A percentile compares a stretch with the other conserved stretches of the same genome.
Conservation (phyloP, 92 coral and sea anemone species). For the Scolanthus callimorphus region DNA sequence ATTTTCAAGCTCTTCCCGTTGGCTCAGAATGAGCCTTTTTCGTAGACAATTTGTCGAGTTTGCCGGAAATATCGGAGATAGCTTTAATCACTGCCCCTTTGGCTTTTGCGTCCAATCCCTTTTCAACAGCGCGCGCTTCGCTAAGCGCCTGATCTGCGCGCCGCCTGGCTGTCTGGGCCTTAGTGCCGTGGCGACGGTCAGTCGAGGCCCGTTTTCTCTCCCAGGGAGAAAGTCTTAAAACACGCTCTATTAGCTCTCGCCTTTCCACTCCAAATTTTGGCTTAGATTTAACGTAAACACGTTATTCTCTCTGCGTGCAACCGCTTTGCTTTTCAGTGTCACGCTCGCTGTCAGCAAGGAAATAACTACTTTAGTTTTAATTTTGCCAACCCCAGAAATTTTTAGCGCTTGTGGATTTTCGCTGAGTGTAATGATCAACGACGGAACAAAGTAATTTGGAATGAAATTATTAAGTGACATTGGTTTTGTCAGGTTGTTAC, state of each 20-base stretch:
- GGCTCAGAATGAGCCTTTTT: background rate
- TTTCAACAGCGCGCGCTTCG: background rate
- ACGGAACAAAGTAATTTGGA: too few species aligned
- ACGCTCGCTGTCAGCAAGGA: too few species aligned
- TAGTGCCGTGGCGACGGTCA: background rate
- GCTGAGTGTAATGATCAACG: too few species aligned
- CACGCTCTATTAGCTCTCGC: background rate
- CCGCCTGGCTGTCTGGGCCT: background rate
- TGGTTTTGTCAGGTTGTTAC: background rate
- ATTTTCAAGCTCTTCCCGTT: background rate
- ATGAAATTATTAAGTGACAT: too few species aligned
- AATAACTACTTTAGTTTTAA: too few species aligned
- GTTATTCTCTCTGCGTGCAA: background rate
- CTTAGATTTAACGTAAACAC: background rate
- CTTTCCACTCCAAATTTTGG: background rate
- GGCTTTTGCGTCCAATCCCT: background rate
- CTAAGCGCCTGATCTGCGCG: background rate
- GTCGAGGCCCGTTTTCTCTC: constrained; percentile 13
- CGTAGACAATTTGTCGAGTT: background rate
- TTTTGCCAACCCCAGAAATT: too few species aligned
- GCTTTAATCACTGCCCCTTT: background rate
- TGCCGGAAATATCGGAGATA: constrained; percentile 1
- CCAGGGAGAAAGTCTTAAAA: constrained; percentile 5
- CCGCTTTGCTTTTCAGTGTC: background rate
- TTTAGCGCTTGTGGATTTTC: too few species aligned